Evolutionary conservation across 2,888 invertebrate genomes (phyloP), one percentile per base, ranked within the genome.

Genomic region (Melitaea athalia): DNA sequence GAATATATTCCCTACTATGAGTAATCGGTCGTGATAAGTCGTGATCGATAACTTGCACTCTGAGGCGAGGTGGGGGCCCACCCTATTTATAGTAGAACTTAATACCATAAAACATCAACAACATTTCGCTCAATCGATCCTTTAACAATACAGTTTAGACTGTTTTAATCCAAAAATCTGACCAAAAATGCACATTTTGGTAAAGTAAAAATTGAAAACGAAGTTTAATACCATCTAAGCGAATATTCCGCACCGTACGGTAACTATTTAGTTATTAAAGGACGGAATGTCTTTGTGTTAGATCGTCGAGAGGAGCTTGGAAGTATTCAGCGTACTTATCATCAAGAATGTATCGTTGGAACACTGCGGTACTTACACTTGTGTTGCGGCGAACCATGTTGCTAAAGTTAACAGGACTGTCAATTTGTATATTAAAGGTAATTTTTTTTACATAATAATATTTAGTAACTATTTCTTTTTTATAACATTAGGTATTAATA

Each of bases 371-470:
- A 94, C 94, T 17, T 96, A 96, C 79, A 95, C 95, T 10, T 96
- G 96, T 81, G 95, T 95, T 47, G 96, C 95, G 4, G 94, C 95
- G 11, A 96, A 96, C 83, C 94, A 95, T 65, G 96, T 95, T 6
- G 95, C 95, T 5, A 95, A 94, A 84, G 95, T 95, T 57, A 95
- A 95, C 81, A 94, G 93, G 74, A 95, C 95, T 17, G 95, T 95
- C 14, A 95, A 95, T 77, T 87, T 96, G 73, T 95, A 95, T 85
- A 96, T 96, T 73, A 95, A 95, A 93, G 96, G 96, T 96, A 93
- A 85, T 42, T 55, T 43, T 49, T n/a, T 49, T 50, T 42, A 7
- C 24, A 10, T 10, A 0, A 5, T 11, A 43, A 38, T 5, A 11
- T 11, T 4, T 45, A 12, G 0, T 45, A 0, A 12, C 4, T 3